These are phyloP conservation scores for Phalacrocorax brasilianus DNA, from an alignment of 2,113 vertebrate genomes.

Conservation along the genomic window DNA sequence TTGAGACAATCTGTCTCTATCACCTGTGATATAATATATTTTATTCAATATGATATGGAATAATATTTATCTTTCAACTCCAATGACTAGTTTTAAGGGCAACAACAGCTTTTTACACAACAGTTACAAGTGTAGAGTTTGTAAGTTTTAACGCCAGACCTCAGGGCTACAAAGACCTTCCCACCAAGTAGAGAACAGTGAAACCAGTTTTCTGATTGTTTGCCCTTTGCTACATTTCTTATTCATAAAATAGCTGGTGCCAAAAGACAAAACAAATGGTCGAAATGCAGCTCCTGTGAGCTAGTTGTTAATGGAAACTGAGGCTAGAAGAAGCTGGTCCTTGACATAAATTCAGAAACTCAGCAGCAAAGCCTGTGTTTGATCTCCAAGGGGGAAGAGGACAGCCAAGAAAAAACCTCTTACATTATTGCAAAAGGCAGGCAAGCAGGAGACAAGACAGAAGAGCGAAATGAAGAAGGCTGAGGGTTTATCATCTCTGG, in stretches of 20 bases:
- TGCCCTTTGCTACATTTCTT: not conserved
- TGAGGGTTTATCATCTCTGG: not conserved
- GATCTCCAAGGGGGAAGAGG: not conserved
- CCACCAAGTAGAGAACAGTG: not conserved
- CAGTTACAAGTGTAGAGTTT: slow-evolving; percentile 54
- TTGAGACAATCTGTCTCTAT: slow-evolving; percentile 85
- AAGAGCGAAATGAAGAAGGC: not conserved
- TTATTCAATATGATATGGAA: slow-evolving; percentile 81
- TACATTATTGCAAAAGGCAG: not conserved
- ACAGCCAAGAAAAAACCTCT: slow-evolving; percentile 9
- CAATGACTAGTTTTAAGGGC: slow-evolving; percentile 71
- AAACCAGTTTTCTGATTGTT: not conserved
- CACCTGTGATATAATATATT: slow-evolving; percentile 84
- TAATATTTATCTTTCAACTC: slow-evolving; percentile 84
- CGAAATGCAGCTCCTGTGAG: not conserved
- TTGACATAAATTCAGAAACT: not conserved
- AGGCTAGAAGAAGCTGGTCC: not conserved
- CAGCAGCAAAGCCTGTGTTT: not conserved
- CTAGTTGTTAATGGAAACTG: slow-evolving; percentile 23
- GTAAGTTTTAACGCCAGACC: slow-evolving; percentile 66
- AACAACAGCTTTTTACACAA: slow-evolving; percentile 70
- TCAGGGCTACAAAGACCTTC: not conserved
- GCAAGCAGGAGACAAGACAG: not conserved
- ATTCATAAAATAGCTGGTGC: slow-evolving; percentile 9
- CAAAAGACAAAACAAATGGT: slow-evolving; percentile 13